Percentiles rank a stretch among this genome's conserved stretches.
Evolutionary conservation across 2,888 invertebrate species (phyloP).

Genomic region (Bellardia bayeri): DNA sequence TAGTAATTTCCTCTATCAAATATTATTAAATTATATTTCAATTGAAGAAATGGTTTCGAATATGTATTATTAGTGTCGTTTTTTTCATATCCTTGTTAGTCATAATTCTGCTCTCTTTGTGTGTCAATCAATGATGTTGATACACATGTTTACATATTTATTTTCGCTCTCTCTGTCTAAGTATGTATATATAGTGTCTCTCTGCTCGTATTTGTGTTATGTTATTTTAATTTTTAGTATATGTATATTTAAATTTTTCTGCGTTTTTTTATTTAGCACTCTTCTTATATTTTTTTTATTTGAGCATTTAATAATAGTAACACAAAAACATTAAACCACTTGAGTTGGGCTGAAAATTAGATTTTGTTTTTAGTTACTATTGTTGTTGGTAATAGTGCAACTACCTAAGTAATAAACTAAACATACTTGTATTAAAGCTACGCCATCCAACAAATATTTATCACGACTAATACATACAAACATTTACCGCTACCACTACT

Average conservation of each 20-base stretch:
- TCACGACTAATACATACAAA: constrained; percentile 28
- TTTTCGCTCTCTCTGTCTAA: constrained; percentile 6
- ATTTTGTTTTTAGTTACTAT: constrained; percentile 42
- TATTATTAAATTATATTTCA: background rate
- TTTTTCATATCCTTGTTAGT: background rate
- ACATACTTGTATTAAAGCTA: constrained; percentile 36
- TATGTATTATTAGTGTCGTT: background rate
- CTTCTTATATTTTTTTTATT: constrained; percentile 32
- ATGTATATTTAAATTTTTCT: constrained; percentile 21
- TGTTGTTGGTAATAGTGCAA: constrained; percentile 59
- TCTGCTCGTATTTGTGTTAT: constrained; percentile 26
- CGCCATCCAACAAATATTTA: constrained; percentile 31
- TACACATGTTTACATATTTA: background rate
- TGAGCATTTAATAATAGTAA: constrained; percentile 55
- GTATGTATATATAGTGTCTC: background rate
- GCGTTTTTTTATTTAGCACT: constrained; percentile 6
- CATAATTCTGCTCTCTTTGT: background rate
- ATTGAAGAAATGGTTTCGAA: background rate
- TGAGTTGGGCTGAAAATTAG: constrained; percentile 75
- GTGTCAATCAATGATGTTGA: background rate
- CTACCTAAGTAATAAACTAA: constrained; percentile 58
- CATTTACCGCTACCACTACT: constrained; percentile 1
- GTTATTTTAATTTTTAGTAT: constrained; percentile 51
- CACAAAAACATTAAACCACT: constrained; percentile 71
- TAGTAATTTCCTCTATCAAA: background rate